These are phyloP conservation scores for Tubulanus polymorphus DNA, from an alignment of 2,888 invertebrate species.

Conservation along the genomic window DNA sequence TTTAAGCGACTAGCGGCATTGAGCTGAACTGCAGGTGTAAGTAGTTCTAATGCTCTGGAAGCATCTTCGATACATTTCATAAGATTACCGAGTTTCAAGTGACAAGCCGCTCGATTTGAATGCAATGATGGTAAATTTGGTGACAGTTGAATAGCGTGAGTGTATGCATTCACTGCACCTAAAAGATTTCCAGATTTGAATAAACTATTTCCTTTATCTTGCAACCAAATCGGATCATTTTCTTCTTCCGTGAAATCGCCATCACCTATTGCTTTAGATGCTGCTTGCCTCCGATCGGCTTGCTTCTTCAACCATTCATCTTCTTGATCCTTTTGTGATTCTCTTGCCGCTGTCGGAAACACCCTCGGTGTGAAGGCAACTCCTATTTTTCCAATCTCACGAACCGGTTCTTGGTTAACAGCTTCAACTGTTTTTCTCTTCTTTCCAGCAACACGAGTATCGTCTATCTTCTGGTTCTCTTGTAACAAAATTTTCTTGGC, in stretches of 20 bases:
- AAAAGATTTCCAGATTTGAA: conserved; percentile 70
- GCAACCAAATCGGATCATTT: conserved; percentile 76
- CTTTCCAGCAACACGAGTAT: conserved; percentile 34
- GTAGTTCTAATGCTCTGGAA: conserved; percentile 65
- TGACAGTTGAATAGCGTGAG: conserved; percentile 71
- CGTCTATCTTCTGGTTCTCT: conserved; percentile 27
- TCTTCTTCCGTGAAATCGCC: conserved; percentile 64
- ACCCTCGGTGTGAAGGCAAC: conserved; percentile 70
- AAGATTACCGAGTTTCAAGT: conserved; percentile 71
- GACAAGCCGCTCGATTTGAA: conserved; percentile 75
- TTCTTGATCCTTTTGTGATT: conserved; percentile 62
- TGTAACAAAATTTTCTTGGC: conserved; percentile 32
- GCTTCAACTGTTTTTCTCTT: conserved; percentile 35
- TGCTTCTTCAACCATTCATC: conserved; percentile 74
- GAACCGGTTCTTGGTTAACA: conserved; percentile 34
- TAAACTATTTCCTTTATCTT: conserved; percentile 76
- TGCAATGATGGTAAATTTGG: conserved; percentile 70
- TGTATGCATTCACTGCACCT: conserved; percentile 77
- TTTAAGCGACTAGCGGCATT: conserved; percentile 69
- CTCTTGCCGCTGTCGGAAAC: conserved; percentile 76
- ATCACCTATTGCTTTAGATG: conserved; percentile 66
- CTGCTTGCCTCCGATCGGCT: no score
- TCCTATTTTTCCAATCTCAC: conserved; percentile 61
- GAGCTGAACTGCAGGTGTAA: conserved; percentile 68
- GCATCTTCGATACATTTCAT: conserved; percentile 65